Evolutionary conservation across 2,888 invertebrate species (phyloP).

Genomic region (Laothoe populi): DNA sequence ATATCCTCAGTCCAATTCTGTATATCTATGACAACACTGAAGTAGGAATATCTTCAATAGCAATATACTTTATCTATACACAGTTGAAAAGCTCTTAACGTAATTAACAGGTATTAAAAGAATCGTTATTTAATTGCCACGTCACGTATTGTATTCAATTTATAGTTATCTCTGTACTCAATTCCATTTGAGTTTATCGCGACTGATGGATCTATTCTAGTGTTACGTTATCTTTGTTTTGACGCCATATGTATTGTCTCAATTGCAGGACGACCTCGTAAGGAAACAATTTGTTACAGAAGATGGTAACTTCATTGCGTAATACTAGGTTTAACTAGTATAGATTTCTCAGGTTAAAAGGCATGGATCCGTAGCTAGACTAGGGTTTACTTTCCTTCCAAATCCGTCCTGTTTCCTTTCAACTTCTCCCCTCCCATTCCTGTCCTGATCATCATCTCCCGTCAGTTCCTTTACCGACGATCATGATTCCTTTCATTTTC

Average conservation of each 20-base stretch:
- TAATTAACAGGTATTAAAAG: constrained; percentile 70
- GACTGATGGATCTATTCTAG: constrained; percentile 21
- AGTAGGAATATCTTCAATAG: constrained; percentile 9
- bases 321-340: too few relatives aligned
- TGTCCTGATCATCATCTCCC: too few relatives aligned
- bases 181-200: constrained; percentile 55
- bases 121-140: constrained; percentile 77
- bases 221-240: constrained; percentile 11
- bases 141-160: constrained; percentile 72
- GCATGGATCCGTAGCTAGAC: too few relatives aligned
- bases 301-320: too few relatives aligned
- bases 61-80: constrained; percentile 41
- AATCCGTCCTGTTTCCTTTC: too few relatives aligned
- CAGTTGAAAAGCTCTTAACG: constrained; percentile 66
- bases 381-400: too few relatives aligned
- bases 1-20: too few relatives aligned
- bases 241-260: constrained; percentile 1
- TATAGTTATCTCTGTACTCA: constrained; percentile 61
- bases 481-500: too few relatives aligned
- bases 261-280: background rate
- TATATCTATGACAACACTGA: background rate
- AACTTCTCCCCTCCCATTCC: too few relatives aligned
- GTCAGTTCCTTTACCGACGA: too few relatives aligned
- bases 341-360: too few relatives aligned
- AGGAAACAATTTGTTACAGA: too few relatives aligned